Evolutionary conservation across 2,888 invertebrate genomes (phyloP), one percentile per base, ranked within the genome.

Genomic region (Agonopterix subpropinquella): DNA sequence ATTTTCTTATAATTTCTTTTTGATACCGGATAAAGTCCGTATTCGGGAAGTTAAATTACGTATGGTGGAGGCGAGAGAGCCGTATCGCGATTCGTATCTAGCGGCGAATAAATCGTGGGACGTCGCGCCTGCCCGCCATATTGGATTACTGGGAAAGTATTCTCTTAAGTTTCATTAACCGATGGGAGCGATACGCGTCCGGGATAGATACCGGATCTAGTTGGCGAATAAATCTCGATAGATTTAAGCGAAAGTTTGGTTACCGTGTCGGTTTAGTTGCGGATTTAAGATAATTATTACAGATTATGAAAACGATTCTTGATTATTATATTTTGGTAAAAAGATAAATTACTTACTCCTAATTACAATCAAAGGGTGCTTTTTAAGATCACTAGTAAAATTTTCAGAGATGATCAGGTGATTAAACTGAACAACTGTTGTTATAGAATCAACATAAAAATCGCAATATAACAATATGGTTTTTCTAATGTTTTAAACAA

Each of bases 131-230:
- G 64, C 69, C 68, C 68, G 78, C 79, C 80, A 77, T 82, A 68
- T 84, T 80, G 83, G 86, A 82, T 82, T 75, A 72, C 75, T 64
- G 65, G 66, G 70, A 75, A 76, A 79, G 80, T 80, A 79, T 80
- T 80, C 82, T 81, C 84, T 83, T 83, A 79, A 87, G 82, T 84
- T 86, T 86, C 86, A 86, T 87, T 87, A 86, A 85, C 75, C 77
- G 85, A 84, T 82, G 65, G 68, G 59, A 62, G 67, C 72, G 84
- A 83, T 81, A 80, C 68, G 72, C 63, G 49, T 28, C 28, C 47
- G 49, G 47, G 53, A 48, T 49, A 56, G 63, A 65, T 64, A 55
- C 55, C 55, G 47, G 50, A 55, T 57, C 53, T 53, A 28, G 28
- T 28, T 28, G 36, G 54, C 57, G 58, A 54, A 62, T 65, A 65